Evolutionary conservation across 1,140 invertebrate genomes (phyloP), one percentile per base, ranked within the genome.

Genomic region (Tachypleus tridentatus): DNA sequence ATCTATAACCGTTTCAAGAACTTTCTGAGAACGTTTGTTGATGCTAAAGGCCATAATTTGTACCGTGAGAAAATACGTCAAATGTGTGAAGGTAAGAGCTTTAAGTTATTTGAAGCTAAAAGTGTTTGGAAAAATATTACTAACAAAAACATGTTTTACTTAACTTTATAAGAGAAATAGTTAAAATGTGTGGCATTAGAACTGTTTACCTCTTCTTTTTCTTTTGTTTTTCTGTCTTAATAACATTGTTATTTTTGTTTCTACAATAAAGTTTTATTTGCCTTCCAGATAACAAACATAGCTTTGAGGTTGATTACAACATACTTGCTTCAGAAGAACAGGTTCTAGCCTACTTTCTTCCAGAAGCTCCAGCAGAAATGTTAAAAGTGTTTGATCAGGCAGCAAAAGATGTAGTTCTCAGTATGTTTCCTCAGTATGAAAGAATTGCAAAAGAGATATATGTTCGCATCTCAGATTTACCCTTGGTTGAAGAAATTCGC

Each of bases 1-100:
- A 97, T 99, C 72, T 87, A 89, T 58, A 97, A 98, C 78, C 84
- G 96, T 51, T 99, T 98, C 74, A 95, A 94, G 75, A 95, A 92
- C 72, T 98, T 98, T 76, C 78, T 98, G 11, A 82, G 92, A 56
- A 97, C 91, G 49, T 93, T 88, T 77, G 86, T 87, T 9, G 92
- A 95, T 76, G 82, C 84, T 10, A 89, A 89, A 73, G 90, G 89
- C 4, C 86, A 90, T 64, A 93, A 89, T 74, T 83, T 97, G 1
- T 98, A 93, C 77, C 88, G 90, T 62, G 94, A 98, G 70, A 87
- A 93, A 67, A 96, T 99, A 67, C 81, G 91, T 9, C 83, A 88
- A 48, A 97, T 98, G 93, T 95, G 93, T 74, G 93, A 97, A 78
- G 87, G 88, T 78, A 69, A 69, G 63, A 29, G 29, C 29, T 29